Evolutionary conservation across 2,113 vertebrate species (phyloP), one percentile per base, ranked within the genome.

Genomic region (Chiloscyllium plagiosum): DNA sequence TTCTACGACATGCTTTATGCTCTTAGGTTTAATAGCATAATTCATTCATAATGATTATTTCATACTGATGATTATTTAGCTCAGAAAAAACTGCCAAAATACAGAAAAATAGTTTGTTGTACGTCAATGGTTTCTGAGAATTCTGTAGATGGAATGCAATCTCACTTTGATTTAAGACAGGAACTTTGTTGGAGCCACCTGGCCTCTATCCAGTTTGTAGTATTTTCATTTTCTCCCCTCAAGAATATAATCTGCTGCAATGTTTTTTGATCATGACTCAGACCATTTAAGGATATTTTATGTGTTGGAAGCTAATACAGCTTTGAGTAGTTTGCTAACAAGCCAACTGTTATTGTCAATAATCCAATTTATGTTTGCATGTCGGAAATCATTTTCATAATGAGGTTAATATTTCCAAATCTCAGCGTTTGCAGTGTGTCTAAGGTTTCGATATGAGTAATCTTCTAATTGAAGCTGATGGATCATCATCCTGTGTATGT

Each of bases 381-480:
- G 37, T 95, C 42, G 42, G 69, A 95, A 95, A 69, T 76, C 68
- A 52, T 33, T 95, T 72, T 72, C 33, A 5, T 50, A 47, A 52
- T 24, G 1, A 72, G 94, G 68, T 76, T 95, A 95, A 95, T 29
- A 47, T 95, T 95, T 95, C 69, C 37, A 72, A 72, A 52, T 52
- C 6, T 95, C 94, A 95, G 66, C 42, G 72, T 72, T 72, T 7
- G 92, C 42, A 10, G 4, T 94, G 37, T 29, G 68, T 95, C 42
- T 72, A 72, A 29, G 24, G 50, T 95, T 95, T 72, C 42, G 15
- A 17, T 47, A 10, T 95, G 68, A 95, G 68, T 72, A 72, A 95
- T 76, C 42, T 52, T 72, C 94, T 95, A 95, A 95, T 95, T 95
- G 94, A 47, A 50, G 37, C 68, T 72, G 69, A 29, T 72, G 68